These are phyloP conservation scores for Rhinoptilus africanus DNA, from an alignment of 2,113 vertebrate genomes.

Conservation along the genomic window DNA sequence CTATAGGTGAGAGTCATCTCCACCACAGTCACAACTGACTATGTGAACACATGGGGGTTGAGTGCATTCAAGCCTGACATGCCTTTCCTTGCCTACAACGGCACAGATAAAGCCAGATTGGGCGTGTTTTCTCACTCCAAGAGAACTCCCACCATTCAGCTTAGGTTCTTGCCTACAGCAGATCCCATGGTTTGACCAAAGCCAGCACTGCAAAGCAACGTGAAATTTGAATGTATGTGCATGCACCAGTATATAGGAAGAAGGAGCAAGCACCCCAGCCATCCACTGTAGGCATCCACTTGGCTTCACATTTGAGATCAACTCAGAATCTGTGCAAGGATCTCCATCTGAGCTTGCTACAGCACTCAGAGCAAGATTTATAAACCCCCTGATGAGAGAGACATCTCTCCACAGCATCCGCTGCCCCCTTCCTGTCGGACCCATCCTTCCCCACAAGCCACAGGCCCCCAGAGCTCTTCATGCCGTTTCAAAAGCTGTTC, in stretches of 20 bases:
- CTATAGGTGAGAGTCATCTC: neutral
- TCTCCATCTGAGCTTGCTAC: neutral
- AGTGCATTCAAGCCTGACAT: neutral
- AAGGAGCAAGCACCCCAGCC: neutral
- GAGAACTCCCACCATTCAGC: neutral
- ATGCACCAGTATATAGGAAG: neutral
- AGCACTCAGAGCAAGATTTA: neutral
- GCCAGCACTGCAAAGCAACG: neutral
- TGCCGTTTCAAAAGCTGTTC: neutral
- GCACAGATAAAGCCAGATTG: neutral
- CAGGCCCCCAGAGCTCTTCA: neutral
- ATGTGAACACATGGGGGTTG: neutral
- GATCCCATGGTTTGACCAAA: neutral
- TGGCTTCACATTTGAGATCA: neutral
- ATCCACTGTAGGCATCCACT: neutral
- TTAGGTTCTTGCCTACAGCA: neutral
- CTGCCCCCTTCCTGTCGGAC: neutral
- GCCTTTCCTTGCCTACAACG: neutral
- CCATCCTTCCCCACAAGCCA: neutral
- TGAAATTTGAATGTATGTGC: neutral
- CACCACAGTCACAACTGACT: fast-evolving
- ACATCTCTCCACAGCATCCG: neutral
- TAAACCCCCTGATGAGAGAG: neutral
- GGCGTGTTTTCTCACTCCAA: neutral
- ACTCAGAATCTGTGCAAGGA: neutral